Base-by-base conservation (phyloP, 2,113 vertebrate genomes). In the Heterocephalus glaber region DNA sequence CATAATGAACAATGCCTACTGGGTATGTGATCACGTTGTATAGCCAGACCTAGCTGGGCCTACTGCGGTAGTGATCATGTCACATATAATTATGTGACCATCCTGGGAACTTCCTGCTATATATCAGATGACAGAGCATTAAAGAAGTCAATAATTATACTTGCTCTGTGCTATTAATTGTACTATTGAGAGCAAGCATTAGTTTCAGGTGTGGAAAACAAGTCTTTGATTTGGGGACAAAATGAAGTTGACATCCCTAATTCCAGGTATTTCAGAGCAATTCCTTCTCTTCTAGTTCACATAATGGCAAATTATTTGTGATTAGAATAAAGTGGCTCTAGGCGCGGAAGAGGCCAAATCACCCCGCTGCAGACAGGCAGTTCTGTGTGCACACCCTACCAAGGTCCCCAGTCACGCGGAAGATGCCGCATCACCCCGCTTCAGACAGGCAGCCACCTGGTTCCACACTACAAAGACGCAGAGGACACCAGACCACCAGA, bases 71-170 rank as follows among this genome's bases (percentile, higher is more conserved):
- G 88, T 70, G 85, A 96, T 94, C 82, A 83, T 13, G 2, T 93
- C 89, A 83, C 86, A 68, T 84, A 56, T 96, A 94, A 97, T 90
- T 97, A 80, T 0, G 2, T 5, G 2, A 88, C 63, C 22, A 77
- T 81, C 80, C 94, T 89, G 83, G 95, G 88, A 97, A 95, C 95
- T 96, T 92, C 95, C 84, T 94, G 54, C 92, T 97, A 95, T 66
- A 90, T 94, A 90, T 96, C 19, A 90, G 60, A 66, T 41, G 52
- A 90, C 38, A 74, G 85, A 80, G 74, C 92, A 95, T 79, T 85
- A 44, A 61, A 87, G 79, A 93, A 97, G 54, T 82, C 88, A 92
- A 70, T 96, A 95, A 94, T 77, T 96, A 66, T 94, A 61, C 77
- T 92, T 90, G 56, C 49, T 95, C 38, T 60, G 54, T 84, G 65